A percentile compares a stretch with the other conserved stretches of the same genome.
Evolutionary conservation across 2,888 invertebrate genomes (phyloP).

Genomic region (Netelia virgata): DNA sequence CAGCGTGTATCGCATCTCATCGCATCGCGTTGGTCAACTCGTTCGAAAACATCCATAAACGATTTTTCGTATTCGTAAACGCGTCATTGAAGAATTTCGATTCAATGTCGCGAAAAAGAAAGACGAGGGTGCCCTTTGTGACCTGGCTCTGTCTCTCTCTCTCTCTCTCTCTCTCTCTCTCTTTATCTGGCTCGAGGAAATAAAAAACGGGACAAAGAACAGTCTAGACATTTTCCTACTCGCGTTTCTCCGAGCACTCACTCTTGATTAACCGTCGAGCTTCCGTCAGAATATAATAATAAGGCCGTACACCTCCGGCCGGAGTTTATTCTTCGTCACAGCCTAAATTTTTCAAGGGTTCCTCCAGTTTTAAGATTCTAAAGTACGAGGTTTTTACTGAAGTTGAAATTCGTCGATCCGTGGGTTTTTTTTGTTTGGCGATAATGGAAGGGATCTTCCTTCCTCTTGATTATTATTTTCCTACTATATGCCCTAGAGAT

Average conservation of each 20-base stretch:
- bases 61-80: too few relatives aligned
- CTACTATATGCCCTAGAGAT: too few relatives aligned
- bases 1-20: too few relatives aligned
- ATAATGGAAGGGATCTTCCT: too few relatives aligned
- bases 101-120: conserved; percentile 4
- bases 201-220: conserved; percentile 41
- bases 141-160: conserved; percentile 1
- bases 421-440: too few relatives aligned
- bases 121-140: not conserved
- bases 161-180: too few relatives aligned
- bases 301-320: not conserved
- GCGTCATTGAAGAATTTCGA: too few relatives aligned
- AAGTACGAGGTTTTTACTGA: not conserved
- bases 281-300: conserved; percentile 20
- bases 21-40: too few relatives aligned
- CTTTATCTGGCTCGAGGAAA: conserved; percentile 36
- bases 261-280: conserved; percentile 65
- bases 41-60: too few relatives aligned
- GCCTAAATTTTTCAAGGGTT: not conserved
- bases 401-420: too few relatives aligned
- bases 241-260: conserved; percentile 63
- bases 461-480: too few relatives aligned
- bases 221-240: conserved; percentile 59
- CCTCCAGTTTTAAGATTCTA: not conserved
- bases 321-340: not conserved